Evolutionary conservation across 1,140 invertebrate species (phyloP), one percentile per base, ranked within the genome.

Genomic region (Meloidogyne hapla): DNA sequence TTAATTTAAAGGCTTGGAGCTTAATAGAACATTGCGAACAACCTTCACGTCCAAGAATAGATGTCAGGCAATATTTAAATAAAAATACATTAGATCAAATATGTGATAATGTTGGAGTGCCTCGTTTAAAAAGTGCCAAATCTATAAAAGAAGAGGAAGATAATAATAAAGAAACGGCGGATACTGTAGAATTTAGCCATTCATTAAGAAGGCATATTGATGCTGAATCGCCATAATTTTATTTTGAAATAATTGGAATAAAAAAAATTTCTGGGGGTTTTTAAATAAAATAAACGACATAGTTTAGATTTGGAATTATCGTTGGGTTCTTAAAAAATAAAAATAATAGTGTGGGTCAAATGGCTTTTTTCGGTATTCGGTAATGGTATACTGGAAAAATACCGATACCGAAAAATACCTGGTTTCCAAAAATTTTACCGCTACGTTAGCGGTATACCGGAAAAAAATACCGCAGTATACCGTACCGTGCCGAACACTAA

Each of bases 1-100:
- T 56, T 45, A n/a, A 15, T 38, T 79, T 78, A 21, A 15, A 81
- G 80, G 80, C 80, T 5, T 81, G 82, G 83, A 79, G 83, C 23
- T 56, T 83, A 13, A 72, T 81, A 48, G 66, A 83, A 77, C 67
- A 83, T 38, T 81, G 71, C 40, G 73, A 83, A 45, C 25, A 61
- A n/a, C 63, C 64, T 26, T 65, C 71, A 45, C 23, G 28, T 18
- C 73, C 77, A 9, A 48, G 48, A 28, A 62, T 83, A n/a, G 77
- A 81, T 64, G 81, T 81, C 8, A 68, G 62, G 10, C 23, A 72
- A 33, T 76, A 70, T 56, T 64, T 81, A 28, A 71, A 66, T 64
- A 33, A 33, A 38, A 28, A 68, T n/a, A 48, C 83, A 64, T 61
- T 81, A 25, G 74, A 81, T 66, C 69, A 79, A 71, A 81, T 81